These are phyloP conservation scores for Scolanthus callimorphus DNA, from an alignment of 92 coral and sea anemone species.

Conservation along the genomic window DNA sequence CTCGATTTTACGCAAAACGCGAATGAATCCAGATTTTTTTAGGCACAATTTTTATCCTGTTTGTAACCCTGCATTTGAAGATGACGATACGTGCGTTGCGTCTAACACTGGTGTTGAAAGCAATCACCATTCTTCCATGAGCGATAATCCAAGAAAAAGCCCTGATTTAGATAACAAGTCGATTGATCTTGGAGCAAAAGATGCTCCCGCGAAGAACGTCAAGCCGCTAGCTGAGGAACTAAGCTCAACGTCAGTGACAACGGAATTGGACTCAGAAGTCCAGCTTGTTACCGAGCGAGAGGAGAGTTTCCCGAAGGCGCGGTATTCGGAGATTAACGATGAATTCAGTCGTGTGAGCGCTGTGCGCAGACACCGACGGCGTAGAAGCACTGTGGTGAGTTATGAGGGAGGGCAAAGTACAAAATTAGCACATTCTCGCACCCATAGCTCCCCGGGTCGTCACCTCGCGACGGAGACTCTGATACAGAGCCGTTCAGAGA, in stretches of 20 bases:
- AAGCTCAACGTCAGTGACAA: too few species aligned
- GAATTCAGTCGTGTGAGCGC: too few species aligned
- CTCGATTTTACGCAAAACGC: slow-evolving; percentile 33
- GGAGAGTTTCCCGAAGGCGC: background rate
- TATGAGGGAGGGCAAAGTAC: too few species aligned
- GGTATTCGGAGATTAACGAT: background rate
- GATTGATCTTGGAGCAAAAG: background rate
- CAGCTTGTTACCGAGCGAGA: background rate
- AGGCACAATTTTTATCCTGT: background rate
- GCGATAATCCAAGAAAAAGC: background rate
- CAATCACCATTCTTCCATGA: background rate
- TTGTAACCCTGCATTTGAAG: slow-evolving; percentile 15
- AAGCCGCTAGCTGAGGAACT: background rate
- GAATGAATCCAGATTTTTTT: slow-evolving; percentile 8
- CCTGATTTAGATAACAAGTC: background rate
- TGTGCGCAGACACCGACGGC: too few species aligned
- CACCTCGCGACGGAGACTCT: too few species aligned
- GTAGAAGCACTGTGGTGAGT: too few species aligned
- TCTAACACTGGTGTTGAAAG: background rate
- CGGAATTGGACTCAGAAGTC: background rate
- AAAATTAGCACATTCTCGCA: too few species aligned
- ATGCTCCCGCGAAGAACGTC: background rate
- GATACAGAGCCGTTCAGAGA: too few species aligned
- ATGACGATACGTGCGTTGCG: background rate
- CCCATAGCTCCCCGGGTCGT: too few species aligned